Evolutionary conservation across 2,797 vertebrate genomes (phyloP).

Genomic region (Onychomys torridus): DNA sequence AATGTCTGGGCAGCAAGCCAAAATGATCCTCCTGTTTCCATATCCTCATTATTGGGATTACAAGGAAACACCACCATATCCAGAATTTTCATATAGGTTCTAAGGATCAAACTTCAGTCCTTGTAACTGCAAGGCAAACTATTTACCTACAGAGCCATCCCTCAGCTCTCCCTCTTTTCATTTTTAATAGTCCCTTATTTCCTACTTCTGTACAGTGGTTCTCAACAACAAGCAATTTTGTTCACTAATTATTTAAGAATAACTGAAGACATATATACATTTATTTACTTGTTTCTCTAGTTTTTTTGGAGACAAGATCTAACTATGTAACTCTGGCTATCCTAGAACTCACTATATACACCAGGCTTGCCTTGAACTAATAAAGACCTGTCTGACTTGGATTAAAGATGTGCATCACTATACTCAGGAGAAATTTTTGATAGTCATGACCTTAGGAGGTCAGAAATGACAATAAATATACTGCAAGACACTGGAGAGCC

Average conservation of each 20-base stretch:
- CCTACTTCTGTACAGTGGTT: neutral
- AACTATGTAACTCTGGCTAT: neutral
- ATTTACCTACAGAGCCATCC: neutral
- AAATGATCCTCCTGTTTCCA: neutral
- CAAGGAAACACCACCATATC: neutral
- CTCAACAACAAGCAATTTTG: rapidly evolving
- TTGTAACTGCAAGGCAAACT: neutral
- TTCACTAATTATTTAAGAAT: neutral
- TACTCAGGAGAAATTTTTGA: neutral
- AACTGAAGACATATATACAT: neutral
- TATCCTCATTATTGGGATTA: neutral
- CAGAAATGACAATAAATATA: neutral
- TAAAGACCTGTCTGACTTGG: neutral
- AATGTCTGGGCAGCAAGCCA: neutral
- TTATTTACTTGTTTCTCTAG: too few relatives aligned
- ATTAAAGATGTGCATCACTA: neutral
- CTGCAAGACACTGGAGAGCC: neutral
- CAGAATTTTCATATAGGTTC: neutral
- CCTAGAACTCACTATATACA: neutral
- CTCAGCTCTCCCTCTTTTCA: neutral
- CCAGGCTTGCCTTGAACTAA: neutral
- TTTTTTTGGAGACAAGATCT: neutral
- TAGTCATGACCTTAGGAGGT: neutral
- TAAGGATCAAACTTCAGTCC: neutral
- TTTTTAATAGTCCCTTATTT: neutral